Evolutionary conservation across 2,113 vertebrate species (phyloP).

Genomic region (Grus americana): DNA sequence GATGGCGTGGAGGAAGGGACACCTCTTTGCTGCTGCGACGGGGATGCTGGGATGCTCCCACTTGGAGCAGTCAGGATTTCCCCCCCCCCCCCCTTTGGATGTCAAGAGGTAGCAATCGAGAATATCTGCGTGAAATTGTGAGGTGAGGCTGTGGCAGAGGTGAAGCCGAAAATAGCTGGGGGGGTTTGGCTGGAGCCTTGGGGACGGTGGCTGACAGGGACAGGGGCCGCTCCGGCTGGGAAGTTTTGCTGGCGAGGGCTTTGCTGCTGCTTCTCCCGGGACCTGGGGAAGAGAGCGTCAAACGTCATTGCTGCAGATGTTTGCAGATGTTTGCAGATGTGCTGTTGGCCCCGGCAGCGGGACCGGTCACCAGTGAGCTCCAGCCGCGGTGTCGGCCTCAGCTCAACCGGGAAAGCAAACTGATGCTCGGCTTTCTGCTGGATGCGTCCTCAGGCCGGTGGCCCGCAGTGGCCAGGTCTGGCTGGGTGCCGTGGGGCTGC

Average conservation of each 20-base stretch:
- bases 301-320: not conserved
- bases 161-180: not conserved
- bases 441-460: accelerated
- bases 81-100: accelerated
- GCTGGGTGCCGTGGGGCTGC: not conserved
- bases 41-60: not conserved
- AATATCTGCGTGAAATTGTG: not conserved
- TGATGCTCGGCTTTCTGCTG: not conserved
- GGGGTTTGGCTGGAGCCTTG: not conserved
- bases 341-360: not conserved
- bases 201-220: not conserved
- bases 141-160: not conserved
- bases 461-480: accelerated
- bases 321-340: slow-evolving; percentile 49
- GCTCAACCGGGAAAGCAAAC: not conserved
- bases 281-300: not conserved
- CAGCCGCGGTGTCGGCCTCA: accelerated
- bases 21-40: not conserved
- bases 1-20: not conserved
- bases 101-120: not conserved
- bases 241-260: not conserved
- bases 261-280: not conserved
- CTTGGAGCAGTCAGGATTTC: accelerated
- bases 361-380: accelerated
- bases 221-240: accelerated